Conservation (phyloP, 2,113 vertebrate genomes). For the Clinocottus analis region DNA sequence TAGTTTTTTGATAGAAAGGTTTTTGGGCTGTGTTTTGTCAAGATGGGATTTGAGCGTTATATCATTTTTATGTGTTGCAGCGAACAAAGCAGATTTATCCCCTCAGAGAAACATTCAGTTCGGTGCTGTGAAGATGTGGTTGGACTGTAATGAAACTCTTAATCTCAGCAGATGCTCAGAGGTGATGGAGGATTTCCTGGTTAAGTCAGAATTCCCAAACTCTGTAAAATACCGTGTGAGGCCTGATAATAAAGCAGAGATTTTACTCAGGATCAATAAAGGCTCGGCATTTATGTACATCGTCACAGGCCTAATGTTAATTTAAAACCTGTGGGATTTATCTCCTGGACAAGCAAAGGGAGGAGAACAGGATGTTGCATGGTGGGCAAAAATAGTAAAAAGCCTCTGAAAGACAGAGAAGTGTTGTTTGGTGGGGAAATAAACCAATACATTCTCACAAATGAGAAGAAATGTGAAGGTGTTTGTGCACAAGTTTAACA, state of each 20-base stretch:
- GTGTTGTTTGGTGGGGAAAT: not conserved
- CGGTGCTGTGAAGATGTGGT: conserved; percentile 21
- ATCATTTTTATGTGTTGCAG: not conserved
- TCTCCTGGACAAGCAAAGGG: conserved; percentile 14
- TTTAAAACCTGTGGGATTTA: conserved; percentile 40
- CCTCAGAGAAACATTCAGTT: conserved; percentile 13
- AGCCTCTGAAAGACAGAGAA: not conserved
- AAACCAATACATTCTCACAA: not conserved
- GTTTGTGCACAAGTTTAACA: not conserved
- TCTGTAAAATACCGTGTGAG: conserved; percentile 13
- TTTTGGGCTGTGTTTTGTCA: not conserved
- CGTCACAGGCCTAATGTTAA: conserved; percentile 39
- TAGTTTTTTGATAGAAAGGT: not conserved
- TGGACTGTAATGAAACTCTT: conserved; percentile 37
- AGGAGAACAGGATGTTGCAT: conserved; percentile 6
- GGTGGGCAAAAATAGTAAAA: not conserved
- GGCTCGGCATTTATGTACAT: conserved; percentile 39
- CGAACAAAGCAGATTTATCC: not conserved
- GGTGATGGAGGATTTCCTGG: conserved; percentile 48
- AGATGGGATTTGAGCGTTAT: conserved; percentile 1
- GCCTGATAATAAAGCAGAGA: conserved; percentile 28
- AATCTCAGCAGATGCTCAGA: conserved; percentile 40
- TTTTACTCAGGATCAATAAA: conserved; percentile 58
- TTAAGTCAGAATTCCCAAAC: conserved; percentile 35
- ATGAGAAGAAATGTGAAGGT: not conserved